A percentile compares a stretch with the other conserved stretches of the same genome.
phyloP scores from a whole-genome alignment of 2,888 invertebrate species.

The Heteropelma amictum region DNA sequence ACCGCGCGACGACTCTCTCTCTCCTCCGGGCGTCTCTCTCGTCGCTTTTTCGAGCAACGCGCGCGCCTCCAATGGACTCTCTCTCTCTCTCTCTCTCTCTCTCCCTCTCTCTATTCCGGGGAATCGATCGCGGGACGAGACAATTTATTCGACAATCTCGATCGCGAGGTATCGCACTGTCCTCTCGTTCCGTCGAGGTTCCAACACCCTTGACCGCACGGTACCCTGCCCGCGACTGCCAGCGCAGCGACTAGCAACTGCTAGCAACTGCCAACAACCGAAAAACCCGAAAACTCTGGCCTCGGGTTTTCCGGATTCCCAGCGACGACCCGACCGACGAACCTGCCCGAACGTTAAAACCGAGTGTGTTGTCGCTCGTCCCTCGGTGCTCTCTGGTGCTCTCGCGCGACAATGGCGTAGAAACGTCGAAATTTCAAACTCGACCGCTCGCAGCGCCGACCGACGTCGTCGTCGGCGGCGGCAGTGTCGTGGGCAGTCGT shows the following conservation, averaged over 20 bases:
- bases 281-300: conserved; percentile 64
- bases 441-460: not conserved
- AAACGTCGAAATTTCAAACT: not conserved
- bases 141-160: conserved; percentile 3
- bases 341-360: conserved; percentile 59
- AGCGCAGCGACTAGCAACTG: too few relatives aligned
- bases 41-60: too few relatives aligned
- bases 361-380: not conserved
- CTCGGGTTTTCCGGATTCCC: conserved; percentile 68
- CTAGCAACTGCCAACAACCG: too few relatives aligned
- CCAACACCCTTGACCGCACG: conserved; percentile 60
- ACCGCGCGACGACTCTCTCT: too few relatives aligned
- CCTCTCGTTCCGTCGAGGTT: conserved; percentile 53
- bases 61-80: too few relatives aligned
- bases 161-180: not conserved
- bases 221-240: conserved; percentile 64
- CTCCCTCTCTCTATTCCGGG: too few relatives aligned
- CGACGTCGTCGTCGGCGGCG: not conserved
- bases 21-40: too few relatives aligned
- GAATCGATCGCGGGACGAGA: too few relatives aligned
- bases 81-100: too few relatives aligned
- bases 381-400: not conserved
- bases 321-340: conserved; percentile 65
- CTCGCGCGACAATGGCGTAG: not conserved
- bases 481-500: too few relatives aligned